Evolutionary conservation across 1,140 invertebrate species (phyloP).

Genomic region (Gerris buenoi): DNA sequence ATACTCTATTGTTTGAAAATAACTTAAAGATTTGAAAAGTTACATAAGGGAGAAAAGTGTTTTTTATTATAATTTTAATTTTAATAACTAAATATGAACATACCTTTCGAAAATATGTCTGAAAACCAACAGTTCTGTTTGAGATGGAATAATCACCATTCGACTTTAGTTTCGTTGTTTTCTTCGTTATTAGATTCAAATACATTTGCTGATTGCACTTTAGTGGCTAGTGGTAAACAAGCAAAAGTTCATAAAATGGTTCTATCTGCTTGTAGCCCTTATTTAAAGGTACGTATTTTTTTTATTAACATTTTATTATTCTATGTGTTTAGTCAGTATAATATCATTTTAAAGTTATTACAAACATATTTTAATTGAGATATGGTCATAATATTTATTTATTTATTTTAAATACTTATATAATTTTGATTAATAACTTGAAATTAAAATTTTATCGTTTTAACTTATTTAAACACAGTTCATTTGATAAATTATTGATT

Average conservation of each 20-base stretch:
- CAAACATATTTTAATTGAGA: no score
- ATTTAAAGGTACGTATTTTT: slow-evolving; percentile 31
- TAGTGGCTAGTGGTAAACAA: slow-evolving; percentile 36
- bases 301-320: background rate
- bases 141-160: slow-evolving; percentile 39
- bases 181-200: slow-evolving; percentile 33
- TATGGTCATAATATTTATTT: no score
- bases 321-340: background rate
- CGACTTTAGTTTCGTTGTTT: slow-evolving; percentile 35
- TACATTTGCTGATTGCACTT: slow-evolving; percentile 36
- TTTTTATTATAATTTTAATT: no score
- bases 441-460: no score
- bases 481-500: no score
- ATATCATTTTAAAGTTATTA: background rate
- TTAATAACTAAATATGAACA: background rate
- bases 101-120: slow-evolving; percentile 11
- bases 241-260: slow-evolving; percentile 38
- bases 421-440: no score
- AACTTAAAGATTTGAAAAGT: no score
- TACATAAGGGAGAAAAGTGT: background rate
- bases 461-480: no score
- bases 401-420: no score
- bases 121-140: slow-evolving; percentile 37
- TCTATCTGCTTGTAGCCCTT: slow-evolving; percentile 37
- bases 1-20: no score